Evolutionary conservation across 2,888 invertebrate genomes (phyloP).

Genomic region (Aproaerema taeniolella): DNA sequence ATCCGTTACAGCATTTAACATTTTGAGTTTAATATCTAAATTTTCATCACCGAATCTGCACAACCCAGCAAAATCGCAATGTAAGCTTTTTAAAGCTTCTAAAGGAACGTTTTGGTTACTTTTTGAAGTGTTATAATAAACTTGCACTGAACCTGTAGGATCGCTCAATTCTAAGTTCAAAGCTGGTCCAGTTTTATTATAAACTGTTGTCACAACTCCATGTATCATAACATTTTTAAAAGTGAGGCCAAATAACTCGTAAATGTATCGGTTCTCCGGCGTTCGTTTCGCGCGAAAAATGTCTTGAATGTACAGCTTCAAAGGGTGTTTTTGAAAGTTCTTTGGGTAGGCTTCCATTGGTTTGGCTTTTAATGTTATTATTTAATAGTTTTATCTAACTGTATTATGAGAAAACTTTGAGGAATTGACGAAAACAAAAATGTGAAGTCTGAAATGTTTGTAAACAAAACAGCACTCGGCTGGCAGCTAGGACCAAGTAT

Average conservation of each 20-base stretch:
- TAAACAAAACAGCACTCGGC: too few species aligned
- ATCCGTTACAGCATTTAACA: constrained; percentile 41
- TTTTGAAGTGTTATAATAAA: constrained; percentile 52
- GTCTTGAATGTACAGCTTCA: constrained; percentile 65
- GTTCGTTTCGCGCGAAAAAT: constrained; percentile 53
- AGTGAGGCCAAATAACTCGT: constrained; percentile 50
- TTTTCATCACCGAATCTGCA: constrained; percentile 44
- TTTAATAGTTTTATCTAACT: too few species aligned
- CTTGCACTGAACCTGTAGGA: constrained; percentile 54
- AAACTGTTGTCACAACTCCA: constrained; percentile 53
- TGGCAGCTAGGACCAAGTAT: too few species aligned
- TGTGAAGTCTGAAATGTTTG: too few species aligned
- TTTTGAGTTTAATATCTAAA: constrained; percentile 41
- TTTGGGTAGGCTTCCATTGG: constrained; percentile 5
- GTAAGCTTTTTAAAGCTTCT: constrained; percentile 37
- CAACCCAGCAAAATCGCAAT: constrained; percentile 34
- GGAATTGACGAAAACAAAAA: neutral
- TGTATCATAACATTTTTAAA: constrained; percentile 67
- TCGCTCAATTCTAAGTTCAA: constrained; percentile 59
- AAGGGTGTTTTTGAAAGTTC: constrained; percentile 38
- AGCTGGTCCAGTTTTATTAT: constrained; percentile 35
- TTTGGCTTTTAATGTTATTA: too few species aligned
- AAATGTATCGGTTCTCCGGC: constrained; percentile 51
- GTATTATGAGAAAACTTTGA: too few species aligned
- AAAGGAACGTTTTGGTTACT: constrained; percentile 36